phyloP scores from a whole-genome alignment of 2,797 vertebrate species.

The Notamacropus eugenii region DNA sequence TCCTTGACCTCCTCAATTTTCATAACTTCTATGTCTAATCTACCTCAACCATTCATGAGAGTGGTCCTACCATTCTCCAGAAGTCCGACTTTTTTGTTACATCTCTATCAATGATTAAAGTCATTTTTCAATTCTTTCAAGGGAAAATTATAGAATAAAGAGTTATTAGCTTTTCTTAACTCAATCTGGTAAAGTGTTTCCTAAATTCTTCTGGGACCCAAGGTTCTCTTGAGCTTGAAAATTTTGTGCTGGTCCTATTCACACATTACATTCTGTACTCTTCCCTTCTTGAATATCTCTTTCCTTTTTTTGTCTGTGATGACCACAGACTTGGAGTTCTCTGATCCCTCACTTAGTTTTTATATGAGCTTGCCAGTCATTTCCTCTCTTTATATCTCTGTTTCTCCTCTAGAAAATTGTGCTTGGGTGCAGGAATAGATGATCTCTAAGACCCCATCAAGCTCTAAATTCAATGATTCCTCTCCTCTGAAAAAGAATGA shows the following conservation, averaged over 20 bases:
- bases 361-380: neutral
- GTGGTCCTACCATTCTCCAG: neutral
- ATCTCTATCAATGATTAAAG: slow-evolving; percentile 2
- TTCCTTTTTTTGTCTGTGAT: neutral
- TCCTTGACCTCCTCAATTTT: neutral
- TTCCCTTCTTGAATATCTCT: slow-evolving; percentile 6
- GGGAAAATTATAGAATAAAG: slow-evolving; percentile 17
- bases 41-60: neutral
- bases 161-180: neutral
- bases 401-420: neutral
- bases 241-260: neutral
- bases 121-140: slow-evolving; percentile 27
- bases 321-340: neutral
- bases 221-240: slow-evolving; percentile 27
- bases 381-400: neutral
- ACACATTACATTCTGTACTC: neutral
- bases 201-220: neutral
- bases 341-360: neutral
- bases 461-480: neutral
- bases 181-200: slow-evolving; percentile 19
- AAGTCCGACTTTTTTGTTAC: neutral
- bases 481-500: neutral
- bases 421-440: neutral
- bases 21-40: neutral
- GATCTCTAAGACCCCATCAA: neutral